These are phyloP conservation scores for Polydrusus pterygomalis DNA, from an alignment of 2,888 invertebrate genomes.

Conservation along the genomic window DNA sequence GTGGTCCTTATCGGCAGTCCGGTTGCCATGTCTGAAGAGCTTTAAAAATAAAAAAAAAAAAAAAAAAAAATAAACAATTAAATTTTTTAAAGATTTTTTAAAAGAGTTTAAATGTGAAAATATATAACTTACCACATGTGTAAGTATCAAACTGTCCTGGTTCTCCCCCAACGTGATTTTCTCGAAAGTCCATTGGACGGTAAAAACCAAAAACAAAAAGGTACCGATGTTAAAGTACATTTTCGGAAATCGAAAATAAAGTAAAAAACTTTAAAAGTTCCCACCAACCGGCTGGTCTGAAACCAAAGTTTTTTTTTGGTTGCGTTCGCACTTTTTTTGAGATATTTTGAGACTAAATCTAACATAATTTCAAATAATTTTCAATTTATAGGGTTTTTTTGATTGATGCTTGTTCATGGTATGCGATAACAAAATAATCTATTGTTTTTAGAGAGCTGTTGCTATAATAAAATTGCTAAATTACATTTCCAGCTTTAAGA, in stretches of 20 bases:
- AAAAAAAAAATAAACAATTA: too few relatives aligned
- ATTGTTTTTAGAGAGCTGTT: conserved; percentile 12
- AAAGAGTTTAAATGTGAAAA: too few relatives aligned
- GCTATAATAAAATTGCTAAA: background rate
- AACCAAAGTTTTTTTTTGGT: conserved; percentile 30
- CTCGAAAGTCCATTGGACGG: conserved; percentile 36
- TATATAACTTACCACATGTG: conserved; percentile 51
- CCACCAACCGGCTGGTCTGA: conserved; percentile 46
- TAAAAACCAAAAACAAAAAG: conserved; percentile 27
- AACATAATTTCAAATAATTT: conserved; percentile 2
- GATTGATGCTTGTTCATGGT: background rate
- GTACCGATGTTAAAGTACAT: conserved; percentile 27
- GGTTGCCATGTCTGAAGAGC: conserved; percentile 60
- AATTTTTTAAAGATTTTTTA: too few relatives aligned
- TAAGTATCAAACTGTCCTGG: conserved; percentile 40
- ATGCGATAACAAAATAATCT: conserved; percentile 6
- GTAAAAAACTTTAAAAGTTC: conserved; percentile 33
- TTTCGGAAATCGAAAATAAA: background rate
- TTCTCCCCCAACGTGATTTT: background rate
- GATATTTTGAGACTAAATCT: conserved; percentile 20
- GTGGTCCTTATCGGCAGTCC: conserved; percentile 56
- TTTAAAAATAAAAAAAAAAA: conserved; percentile 41
- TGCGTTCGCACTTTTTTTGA: conserved; percentile 4
- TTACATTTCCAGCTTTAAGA: too few relatives aligned
- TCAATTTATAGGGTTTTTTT: conserved; percentile 22